Evolutionary conservation across 1,140 invertebrate genomes (phyloP), one percentile per base, ranked within the genome.

Genomic region (Chionoecetes opilio): DNA sequence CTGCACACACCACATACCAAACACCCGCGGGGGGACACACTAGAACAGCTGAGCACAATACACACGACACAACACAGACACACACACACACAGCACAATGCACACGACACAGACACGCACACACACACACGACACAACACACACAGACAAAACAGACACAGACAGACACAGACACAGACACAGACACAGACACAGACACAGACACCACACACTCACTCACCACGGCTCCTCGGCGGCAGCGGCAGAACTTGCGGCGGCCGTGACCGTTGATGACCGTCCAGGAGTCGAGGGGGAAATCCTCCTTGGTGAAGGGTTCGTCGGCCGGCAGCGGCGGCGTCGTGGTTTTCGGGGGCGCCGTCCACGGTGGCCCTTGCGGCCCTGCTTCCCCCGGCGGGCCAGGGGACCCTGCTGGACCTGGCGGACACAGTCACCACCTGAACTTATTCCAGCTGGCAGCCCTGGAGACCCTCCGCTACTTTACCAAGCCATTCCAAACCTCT

Each of bases 181-280:
- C 17, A 87, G 17, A 93, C 0, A 31, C 35, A 17, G 14, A 86
- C 85, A 84, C 34, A 38, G 21, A 75, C 63, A 75, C 86, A 90
- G 31, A 82, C 0, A 9, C 38, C 93, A 11, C 35, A 87, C 85
- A 38, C 29, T 63, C 82, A 88, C 93, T 88, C n/a, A 93, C 96
- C 89, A 96, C 93, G 11, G 96, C 95, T 41, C 96, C 96, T 41
- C 96, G 37, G 29, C 95, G 96, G 82, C 96, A 96, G 35, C 95
- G 94, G 88, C 96, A 96, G 63, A 96, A 96, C 92, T 96, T 86
- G 31, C 93, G 87, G 82, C 96, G 93, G 8, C 95, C 86, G 2
- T 41, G 87, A 3, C 91, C 88, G 26, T 93, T 63, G 14, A 95
- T 31, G 82, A 96, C 91, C 26, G 93, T 96, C 95, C 96, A 96